phyloP scores from a whole-genome alignment of 2,888 invertebrate species.

The Drosophila emarginata region DNA sequence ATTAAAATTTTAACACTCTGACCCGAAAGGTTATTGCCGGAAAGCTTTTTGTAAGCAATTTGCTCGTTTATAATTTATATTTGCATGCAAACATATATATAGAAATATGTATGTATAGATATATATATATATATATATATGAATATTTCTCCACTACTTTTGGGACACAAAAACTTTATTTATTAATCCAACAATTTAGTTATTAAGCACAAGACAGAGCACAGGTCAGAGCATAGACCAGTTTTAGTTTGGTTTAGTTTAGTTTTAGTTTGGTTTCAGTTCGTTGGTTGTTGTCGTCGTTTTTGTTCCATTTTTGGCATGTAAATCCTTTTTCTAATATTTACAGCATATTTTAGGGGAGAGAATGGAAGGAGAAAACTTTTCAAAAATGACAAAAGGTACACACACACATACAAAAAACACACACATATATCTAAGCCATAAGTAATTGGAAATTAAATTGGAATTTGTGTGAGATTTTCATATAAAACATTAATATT shows the following conservation, averaged over 20 bases:
- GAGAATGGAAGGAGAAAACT: neutral
- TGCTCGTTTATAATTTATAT: conserved; percentile 9
- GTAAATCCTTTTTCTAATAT: conserved; percentile 31
- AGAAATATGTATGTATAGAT: conserved; percentile 3
- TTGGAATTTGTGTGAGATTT: conserved; percentile 35
- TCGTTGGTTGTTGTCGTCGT: neutral
- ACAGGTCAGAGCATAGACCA: neutral
- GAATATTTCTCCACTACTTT: neutral
- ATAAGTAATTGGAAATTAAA: conserved; percentile 68
- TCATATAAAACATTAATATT: conserved; percentile 3
- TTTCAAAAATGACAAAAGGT: conserved; percentile 11
- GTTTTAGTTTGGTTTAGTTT: neutral
- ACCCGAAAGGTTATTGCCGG: conserved; percentile 4
- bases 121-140: neutral
- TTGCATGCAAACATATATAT: neutral
- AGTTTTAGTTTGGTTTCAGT: neutral
- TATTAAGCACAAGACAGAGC: conserved; percentile 44
- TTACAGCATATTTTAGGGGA: neutral
- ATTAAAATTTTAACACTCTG: conserved; percentile 20
- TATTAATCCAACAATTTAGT: conserved; percentile 65
- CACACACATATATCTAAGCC: conserved; percentile 42
- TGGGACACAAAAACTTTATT: conserved; percentile 31
- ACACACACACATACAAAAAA: neutral
- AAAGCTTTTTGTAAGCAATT: conserved; percentile 1
- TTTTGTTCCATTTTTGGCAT: conserved; percentile 21